Evolutionary conservation across 2,113 vertebrate genomes (phyloP).

Genomic region (Oryzias woworae): DNA sequence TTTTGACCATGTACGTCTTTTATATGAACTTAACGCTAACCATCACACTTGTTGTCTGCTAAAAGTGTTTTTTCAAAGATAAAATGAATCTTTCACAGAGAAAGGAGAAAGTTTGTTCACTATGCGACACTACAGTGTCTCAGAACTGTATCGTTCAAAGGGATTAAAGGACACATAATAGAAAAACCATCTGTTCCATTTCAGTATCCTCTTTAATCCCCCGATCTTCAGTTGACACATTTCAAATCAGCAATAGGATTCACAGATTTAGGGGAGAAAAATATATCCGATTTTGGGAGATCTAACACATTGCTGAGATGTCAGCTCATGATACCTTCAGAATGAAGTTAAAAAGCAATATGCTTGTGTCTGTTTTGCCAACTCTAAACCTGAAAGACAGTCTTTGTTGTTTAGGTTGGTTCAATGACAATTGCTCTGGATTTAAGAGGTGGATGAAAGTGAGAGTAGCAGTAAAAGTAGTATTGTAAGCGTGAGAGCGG

Average conservation of each 20-base stretch:
- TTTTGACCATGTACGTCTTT: no score
- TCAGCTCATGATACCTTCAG: neutral
- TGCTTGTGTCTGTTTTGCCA: neutral
- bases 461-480: conserved; percentile 29
- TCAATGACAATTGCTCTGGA: conserved; percentile 16
- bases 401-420: conserved; percentile 17
- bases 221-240: conserved; percentile 47
- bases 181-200: conserved; percentile 62
- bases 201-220: conserved; percentile 50
- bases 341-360: conserved; percentile 7
- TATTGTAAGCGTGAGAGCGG: conserved; percentile 38
- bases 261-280: conserved; percentile 12
- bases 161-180: conserved; percentile 53
- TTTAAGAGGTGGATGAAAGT: conserved; percentile 31
- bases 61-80: conserved; percentile 4
- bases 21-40: no score
- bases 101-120: conserved; percentile 2
- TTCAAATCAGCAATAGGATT: conserved; percentile 42
- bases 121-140: conserved; percentile 20
- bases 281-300: conserved; percentile 9
- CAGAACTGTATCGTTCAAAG: conserved; percentile 35
- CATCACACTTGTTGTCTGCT: neutral
- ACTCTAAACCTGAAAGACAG: neutral
- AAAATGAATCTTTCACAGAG: conserved; percentile 8
- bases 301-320: neutral